phyloP scores from a whole-genome alignment of 2,888 invertebrate species.

The Hemaris fuciformis region DNA sequence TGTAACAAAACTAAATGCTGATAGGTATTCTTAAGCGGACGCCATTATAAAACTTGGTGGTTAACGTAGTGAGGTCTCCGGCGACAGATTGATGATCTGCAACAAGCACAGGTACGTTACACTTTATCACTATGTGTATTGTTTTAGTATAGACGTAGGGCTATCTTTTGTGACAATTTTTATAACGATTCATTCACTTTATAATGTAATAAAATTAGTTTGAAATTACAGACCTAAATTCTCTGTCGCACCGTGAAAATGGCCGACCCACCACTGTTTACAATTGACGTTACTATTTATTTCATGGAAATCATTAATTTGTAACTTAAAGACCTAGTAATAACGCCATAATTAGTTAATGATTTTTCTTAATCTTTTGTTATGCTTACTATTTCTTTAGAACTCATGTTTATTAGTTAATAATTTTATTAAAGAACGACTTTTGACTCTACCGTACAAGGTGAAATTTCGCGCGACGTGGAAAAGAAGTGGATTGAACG shows the following conservation, averaged over 20 bases:
- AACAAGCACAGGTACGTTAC: slow-evolving; percentile 76
- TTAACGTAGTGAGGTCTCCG: slow-evolving; percentile 75
- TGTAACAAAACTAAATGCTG: slow-evolving; percentile 54
- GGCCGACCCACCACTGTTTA: slow-evolving; percentile 86
- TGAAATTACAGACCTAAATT: slow-evolving; percentile 81
- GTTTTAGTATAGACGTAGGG: slow-evolving; percentile 44
- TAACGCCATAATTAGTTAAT: slow-evolving; percentile 49
- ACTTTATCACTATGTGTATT: slow-evolving; percentile 65
- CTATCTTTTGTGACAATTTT: slow-evolving; percentile 72
- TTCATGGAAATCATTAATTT: slow-evolving; percentile 39
- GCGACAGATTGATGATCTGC: slow-evolving; percentile 77
- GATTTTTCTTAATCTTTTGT: slow-evolving; percentile 39
- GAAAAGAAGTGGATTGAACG: neutral
- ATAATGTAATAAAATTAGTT: slow-evolving; percentile 60
- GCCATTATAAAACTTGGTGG: slow-evolving; percentile 78
- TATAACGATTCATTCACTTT: slow-evolving; percentile 68
- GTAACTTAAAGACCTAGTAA: slow-evolving; percentile 38
- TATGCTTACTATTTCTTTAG: slow-evolving; percentile 21
- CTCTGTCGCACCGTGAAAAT: slow-evolving; percentile 86
- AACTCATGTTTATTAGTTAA: slow-evolving; percentile 21
- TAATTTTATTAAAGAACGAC: slow-evolving; percentile 42
- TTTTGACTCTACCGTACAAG: slow-evolving; percentile 43
- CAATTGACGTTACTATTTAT: slow-evolving; percentile 71
- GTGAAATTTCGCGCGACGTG: slow-evolving; percentile 21
- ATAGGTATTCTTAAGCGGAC: slow-evolving; percentile 68